These are phyloP conservation scores for Lamprotornis superbus DNA, from an alignment of 2,113 vertebrate species.

Conservation along the genomic window DNA sequence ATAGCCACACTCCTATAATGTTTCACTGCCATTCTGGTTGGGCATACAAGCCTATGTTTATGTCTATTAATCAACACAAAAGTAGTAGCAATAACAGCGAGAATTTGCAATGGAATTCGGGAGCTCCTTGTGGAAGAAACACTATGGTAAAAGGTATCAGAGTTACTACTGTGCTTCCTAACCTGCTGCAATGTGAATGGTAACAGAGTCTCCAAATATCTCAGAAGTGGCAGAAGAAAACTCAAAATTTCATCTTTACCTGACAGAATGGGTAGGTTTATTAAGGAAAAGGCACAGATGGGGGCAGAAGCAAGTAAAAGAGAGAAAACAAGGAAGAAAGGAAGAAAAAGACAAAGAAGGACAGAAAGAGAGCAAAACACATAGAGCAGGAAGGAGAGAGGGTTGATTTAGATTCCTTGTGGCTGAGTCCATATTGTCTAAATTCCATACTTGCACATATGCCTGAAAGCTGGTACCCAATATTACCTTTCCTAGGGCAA, in stretches of 20 bases:
- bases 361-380: accelerated
- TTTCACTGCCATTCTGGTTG: background rate
- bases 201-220: background rate
- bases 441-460: background rate
- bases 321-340: background rate
- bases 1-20: background rate
- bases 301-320: background rate
- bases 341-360: background rate
- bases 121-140: background rate
- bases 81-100: background rate
- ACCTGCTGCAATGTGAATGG: background rate
- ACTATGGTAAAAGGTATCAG: background rate
- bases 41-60: background rate
- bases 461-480: background rate
- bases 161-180: background rate
- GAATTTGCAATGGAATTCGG: background rate
- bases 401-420: accelerated
- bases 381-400: accelerated
- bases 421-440: background rate
- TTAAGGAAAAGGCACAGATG: background rate
- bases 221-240: background rate
- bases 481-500: background rate
- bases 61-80: background rate
- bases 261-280: background rate
- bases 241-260: background rate